phyloP scores from a whole-genome alignment of 2,113 vertebrate genomes.

The Dryoscopus gambensis region DNA sequence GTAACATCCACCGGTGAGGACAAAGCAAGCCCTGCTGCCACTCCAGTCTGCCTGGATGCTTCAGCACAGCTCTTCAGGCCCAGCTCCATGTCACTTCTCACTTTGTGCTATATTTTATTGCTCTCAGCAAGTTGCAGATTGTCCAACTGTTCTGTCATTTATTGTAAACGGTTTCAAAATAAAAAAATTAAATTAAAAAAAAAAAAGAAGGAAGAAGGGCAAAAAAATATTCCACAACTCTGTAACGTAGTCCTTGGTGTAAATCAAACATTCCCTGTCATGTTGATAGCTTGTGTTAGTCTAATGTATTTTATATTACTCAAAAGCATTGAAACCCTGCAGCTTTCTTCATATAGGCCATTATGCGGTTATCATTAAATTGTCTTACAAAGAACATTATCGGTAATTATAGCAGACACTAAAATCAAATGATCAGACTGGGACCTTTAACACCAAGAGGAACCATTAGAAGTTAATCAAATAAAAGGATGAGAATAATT shows the following conservation, averaged over 20 bases:
- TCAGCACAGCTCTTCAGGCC: not conserved
- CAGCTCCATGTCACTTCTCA: constrained; percentile 3
- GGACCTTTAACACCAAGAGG: constrained; percentile 93
- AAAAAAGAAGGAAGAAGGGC: not conserved
- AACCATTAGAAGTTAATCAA: constrained; percentile 99
- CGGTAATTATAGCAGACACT: constrained; percentile 99
- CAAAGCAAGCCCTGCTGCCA: not conserved
- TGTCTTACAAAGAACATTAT: constrained; percentile 96
- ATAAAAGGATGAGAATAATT: constrained; percentile 99
- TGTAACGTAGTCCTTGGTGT: constrained; percentile 75
- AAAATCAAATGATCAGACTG: constrained; percentile 96
- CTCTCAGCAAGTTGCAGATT: constrained; percentile 74
- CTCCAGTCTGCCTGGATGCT: not conserved
- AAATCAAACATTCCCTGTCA: constrained; percentile 85
- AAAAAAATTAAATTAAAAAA: not conserved
- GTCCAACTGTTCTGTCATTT: constrained; percentile 74
- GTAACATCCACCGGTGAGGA: fast-evolving
- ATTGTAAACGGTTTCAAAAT: constrained; percentile 47
- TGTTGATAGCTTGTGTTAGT: constrained; percentile 85
- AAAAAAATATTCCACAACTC: constrained; percentile 30
- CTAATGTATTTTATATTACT: constrained; percentile 89
- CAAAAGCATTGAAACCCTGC: constrained; percentile 82
- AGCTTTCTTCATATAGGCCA: constrained; percentile 85
- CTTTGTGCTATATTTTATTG: constrained; percentile 50
- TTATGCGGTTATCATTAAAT: constrained; percentile 87